phyloP scores from a whole-genome alignment of 2,888 invertebrate species.

The Drosophila anomalata region DNA sequence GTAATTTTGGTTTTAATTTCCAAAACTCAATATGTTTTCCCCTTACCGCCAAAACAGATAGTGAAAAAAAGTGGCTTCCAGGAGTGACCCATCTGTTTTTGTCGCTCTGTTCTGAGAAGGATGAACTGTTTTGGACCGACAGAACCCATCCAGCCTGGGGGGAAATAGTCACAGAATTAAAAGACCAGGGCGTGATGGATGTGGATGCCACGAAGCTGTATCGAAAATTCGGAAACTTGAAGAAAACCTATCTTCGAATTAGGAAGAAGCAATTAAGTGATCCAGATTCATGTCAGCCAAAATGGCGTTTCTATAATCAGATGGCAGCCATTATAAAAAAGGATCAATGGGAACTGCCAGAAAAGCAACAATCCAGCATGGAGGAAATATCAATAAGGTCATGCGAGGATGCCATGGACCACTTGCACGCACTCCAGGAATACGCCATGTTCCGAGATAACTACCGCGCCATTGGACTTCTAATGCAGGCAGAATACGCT shows the following conservation, averaged over 20 bases:
- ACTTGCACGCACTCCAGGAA: slow-evolving; percentile 75
- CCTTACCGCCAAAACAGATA: too few relatives aligned
- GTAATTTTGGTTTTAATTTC: too few relatives aligned
- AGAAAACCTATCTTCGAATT: slow-evolving; percentile 16
- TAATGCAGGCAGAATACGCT: slow-evolving; percentile 75
- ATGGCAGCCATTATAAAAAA: slow-evolving; percentile 11
- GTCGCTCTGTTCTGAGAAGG: neutral
- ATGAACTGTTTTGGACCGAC: slow-evolving; percentile 2
- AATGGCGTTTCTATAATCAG: slow-evolving; percentile 26
- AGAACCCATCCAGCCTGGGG: slow-evolving; percentile 19
- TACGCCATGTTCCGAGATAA: slow-evolving; percentile 80
- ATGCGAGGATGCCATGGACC: slow-evolving; percentile 38
- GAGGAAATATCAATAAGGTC: slow-evolving; percentile 21
- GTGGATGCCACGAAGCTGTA: slow-evolving; percentile 19
- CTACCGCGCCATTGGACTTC: slow-evolving; percentile 79
- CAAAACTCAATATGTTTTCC: too few relatives aligned
- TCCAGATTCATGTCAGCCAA: neutral
- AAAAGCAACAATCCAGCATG: neutral
- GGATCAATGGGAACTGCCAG: neutral
- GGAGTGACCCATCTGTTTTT: slow-evolving; percentile 3
- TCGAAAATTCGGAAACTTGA: slow-evolving; percentile 27
- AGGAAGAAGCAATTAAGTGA: slow-evolving; percentile 8
- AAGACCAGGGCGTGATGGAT: slow-evolving; percentile 2
- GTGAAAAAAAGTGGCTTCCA: too few relatives aligned
- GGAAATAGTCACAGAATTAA: slow-evolving; percentile 5